A percentile compares a stretch with the other conserved stretches of the same genome.
Evolutionary conservation across 2,113 vertebrate genomes (phyloP).

Genomic region (Nannospalax galili): DNA sequence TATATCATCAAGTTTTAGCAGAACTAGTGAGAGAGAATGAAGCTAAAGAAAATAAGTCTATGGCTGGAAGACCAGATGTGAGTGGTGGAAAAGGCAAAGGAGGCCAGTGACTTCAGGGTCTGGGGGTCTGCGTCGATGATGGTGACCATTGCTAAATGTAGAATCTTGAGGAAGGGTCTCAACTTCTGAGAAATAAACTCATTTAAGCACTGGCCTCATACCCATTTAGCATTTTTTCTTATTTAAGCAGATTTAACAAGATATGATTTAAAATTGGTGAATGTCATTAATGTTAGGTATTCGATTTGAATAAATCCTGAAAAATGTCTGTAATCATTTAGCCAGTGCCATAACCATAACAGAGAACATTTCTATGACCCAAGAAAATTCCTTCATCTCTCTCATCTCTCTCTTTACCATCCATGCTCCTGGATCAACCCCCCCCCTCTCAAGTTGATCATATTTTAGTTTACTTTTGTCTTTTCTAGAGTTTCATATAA

Average conservation of each 20-base stretch:
- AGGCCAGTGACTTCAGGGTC: neutral
- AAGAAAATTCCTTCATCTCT: neutral
- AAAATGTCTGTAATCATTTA: neutral
- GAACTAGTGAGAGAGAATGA: neutral
- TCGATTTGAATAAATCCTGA: neutral
- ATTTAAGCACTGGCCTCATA: neutral
- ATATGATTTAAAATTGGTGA: neutral
- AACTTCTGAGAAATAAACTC: neutral
- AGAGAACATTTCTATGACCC: neutral
- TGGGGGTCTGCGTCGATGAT: neutral
- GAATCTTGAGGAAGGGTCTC: neutral
- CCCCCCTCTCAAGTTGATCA: neutral
- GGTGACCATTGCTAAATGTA: neutral
- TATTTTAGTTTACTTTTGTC: neutral
- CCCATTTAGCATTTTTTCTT: neutral
- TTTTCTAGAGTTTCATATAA: conserved; percentile 10
- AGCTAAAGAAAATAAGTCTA: neutral
- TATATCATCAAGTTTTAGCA: neutral
- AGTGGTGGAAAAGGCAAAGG: neutral
- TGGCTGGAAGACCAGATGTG: neutral
- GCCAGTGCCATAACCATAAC: neutral
- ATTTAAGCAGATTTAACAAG: neutral
- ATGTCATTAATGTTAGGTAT: neutral
- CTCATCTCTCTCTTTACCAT: neutral
- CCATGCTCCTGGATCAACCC: no score